phyloP scores from a whole-genome alignment of 2,113 vertebrate genomes.

The Amphiprion percula region DNA sequence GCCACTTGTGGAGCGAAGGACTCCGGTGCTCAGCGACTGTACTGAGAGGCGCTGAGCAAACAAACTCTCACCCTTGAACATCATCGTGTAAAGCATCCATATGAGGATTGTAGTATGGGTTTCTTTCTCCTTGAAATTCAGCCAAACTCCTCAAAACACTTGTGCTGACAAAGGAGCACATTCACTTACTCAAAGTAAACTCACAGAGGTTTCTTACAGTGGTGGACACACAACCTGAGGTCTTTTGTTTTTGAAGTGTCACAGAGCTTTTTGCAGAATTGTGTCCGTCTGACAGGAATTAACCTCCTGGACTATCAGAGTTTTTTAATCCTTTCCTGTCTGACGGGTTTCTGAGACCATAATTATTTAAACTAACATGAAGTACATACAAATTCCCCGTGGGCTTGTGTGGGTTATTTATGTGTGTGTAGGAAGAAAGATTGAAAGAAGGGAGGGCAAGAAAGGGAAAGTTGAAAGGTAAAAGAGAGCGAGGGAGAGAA shows the following conservation, averaged over 20 bases:
- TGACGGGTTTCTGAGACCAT: conserved; percentile 2
- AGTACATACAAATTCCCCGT: neutral
- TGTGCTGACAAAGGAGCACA: conserved; percentile 13
- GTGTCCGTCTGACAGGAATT: conserved; percentile 24
- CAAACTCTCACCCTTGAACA: conserved; percentile 14
- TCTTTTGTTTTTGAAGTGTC: conserved; percentile 29
- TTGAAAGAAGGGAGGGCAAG: neutral
- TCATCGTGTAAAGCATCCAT: neutral
- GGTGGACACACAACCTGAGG: neutral
- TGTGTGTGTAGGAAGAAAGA: conserved; percentile 7
- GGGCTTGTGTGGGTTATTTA: conserved; percentile 29
- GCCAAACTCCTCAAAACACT: conserved; percentile 1
- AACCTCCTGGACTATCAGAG: conserved; percentile 32
- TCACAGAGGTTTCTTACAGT: neutral
- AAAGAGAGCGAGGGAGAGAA: conserved; percentile 11
- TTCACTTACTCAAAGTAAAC: neutral
- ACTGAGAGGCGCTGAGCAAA: conserved; percentile 1
- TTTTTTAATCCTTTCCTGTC: conserved; percentile 26
- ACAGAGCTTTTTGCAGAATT: conserved; percentile 5
- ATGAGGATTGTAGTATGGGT: neutral
- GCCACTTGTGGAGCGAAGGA: conserved; percentile 28
- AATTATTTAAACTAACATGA: conserved; percentile 49
- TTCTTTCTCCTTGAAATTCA: conserved; percentile 6
- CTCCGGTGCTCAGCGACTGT: neutral
- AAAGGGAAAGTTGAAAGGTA: conserved; percentile 24